Conservation (phyloP, 2,888 invertebrate species). For the Mythimna lalbum region DNA sequence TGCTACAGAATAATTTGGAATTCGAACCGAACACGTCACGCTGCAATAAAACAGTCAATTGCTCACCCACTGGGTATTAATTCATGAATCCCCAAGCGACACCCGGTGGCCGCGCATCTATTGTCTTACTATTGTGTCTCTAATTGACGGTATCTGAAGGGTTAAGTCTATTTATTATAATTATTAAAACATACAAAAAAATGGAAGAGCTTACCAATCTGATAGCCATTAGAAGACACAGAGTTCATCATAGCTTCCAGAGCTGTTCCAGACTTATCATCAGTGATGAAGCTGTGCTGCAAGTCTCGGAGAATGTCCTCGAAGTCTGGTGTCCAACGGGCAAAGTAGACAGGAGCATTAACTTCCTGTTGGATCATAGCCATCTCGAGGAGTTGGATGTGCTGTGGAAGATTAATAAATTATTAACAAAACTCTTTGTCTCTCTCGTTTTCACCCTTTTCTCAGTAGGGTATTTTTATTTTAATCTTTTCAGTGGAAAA, state of each 20-base stretch:
- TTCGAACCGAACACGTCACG: too few species aligned
- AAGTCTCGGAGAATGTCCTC: constrained; percentile 94
- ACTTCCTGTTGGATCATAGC: constrained; percentile 95
- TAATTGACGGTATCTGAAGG: too few species aligned
- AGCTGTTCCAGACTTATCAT: constrained; percentile 94
- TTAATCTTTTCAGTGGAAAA: too few species aligned
- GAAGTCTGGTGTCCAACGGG: constrained; percentile 93
- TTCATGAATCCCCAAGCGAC: too few species aligned
- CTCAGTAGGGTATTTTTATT: too few species aligned
- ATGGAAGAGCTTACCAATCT: constrained; percentile 90
- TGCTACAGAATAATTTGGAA: too few species aligned
- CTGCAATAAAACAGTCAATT: too few species aligned
- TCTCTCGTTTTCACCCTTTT: too few species aligned
- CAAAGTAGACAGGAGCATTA: constrained; percentile 96
- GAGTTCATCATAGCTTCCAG: constrained; percentile 95
- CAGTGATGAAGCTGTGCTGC: constrained; percentile 92
- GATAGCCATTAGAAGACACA: constrained; percentile 98
- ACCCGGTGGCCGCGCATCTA: too few species aligned
- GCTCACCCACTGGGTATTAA: too few species aligned
- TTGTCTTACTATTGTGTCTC: too few species aligned
- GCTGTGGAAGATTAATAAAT: constrained; percentile 83
- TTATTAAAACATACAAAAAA: background rate
- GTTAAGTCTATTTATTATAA: background rate
- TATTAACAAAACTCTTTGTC: background rate
- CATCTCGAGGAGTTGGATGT: constrained; percentile 94